These are phyloP conservation scores for Arenaria interpres DNA, from an alignment of 2,113 vertebrate species.

Conservation along the genomic window DNA sequence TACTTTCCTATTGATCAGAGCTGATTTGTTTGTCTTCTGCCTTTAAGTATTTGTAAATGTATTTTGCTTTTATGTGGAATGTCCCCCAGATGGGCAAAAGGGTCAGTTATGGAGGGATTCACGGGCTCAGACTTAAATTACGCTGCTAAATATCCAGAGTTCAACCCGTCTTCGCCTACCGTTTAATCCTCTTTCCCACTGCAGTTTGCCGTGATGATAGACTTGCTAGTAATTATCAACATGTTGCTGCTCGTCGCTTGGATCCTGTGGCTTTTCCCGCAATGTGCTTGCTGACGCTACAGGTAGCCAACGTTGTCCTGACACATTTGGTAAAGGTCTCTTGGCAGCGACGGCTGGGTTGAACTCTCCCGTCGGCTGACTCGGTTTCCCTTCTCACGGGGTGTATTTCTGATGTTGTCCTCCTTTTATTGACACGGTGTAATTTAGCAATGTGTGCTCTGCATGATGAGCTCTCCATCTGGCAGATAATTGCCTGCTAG, in stretches of 20 bases:
- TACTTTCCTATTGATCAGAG: neutral
- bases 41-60: neutral
- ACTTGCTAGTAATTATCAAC: neutral
- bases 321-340: neutral
- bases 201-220: conserved; percentile 13
- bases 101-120: neutral
- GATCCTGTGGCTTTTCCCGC: neutral
- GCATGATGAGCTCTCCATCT: conserved; percentile 2
- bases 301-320: neutral
- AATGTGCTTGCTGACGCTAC: neutral
- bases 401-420: neutral
- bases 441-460: neutral
- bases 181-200: conserved; percentile 38
- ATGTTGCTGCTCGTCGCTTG: neutral
- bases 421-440: neutral
- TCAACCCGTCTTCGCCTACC: neutral
- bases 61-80: neutral
- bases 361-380: neutral
- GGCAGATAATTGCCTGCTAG: conserved; percentile 29
- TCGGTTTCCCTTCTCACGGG: neutral
- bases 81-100: neutral
- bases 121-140: neutral
- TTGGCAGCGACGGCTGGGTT: neutral
- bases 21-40: neutral
- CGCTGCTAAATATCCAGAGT: neutral